Percentiles rank a stretch among this genome's conserved stretches.
These are phyloP conservation scores for Ochropacha duplaris DNA, from an alignment of 2,888 invertebrate species.

Conservation along the genomic window DNA sequence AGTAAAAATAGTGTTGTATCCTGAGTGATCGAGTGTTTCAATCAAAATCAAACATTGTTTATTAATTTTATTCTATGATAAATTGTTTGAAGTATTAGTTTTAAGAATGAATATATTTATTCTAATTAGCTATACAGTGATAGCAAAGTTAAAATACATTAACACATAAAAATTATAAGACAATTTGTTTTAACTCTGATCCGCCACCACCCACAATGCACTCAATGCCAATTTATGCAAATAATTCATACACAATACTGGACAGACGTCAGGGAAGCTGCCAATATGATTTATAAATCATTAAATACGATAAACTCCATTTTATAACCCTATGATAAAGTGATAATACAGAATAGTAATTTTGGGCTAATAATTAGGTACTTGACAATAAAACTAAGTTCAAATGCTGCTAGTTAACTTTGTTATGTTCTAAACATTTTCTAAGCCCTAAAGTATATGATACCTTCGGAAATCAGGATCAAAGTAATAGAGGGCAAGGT, in stretches of 20 bases:
- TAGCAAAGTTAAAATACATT: constrained; percentile 21
- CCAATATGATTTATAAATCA: constrained; percentile 28
- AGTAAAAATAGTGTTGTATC: no score
- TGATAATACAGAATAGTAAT: background rate
- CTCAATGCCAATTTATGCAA: constrained; percentile 53
- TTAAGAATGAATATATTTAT: no score
- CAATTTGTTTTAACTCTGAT: constrained; percentile 23
- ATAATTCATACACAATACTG: constrained; percentile 44
- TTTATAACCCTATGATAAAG: background rate
- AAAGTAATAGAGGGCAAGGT: constrained; percentile 17
- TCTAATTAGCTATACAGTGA: background rate
- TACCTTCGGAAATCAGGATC: constrained; percentile 3
- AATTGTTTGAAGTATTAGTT: no score
- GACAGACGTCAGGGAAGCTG: constrained; percentile 26
- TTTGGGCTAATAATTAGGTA: background rate
- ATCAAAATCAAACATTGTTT: no score
- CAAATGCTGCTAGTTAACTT: background rate
- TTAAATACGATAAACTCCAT: background rate
- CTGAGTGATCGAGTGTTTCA: no score
- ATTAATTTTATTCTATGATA: no score
- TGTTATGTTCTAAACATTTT: background rate
- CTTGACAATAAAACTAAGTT: background rate
- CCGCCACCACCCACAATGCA: constrained; percentile 33
- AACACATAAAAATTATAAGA: constrained; percentile 26
- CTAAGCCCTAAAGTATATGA: background rate